A percentile compares a stretch with the other conserved stretches of the same genome.
Conservation (phyloP, 2,113 vertebrate species). For the Pomatorhinus ruficollis region DNA sequence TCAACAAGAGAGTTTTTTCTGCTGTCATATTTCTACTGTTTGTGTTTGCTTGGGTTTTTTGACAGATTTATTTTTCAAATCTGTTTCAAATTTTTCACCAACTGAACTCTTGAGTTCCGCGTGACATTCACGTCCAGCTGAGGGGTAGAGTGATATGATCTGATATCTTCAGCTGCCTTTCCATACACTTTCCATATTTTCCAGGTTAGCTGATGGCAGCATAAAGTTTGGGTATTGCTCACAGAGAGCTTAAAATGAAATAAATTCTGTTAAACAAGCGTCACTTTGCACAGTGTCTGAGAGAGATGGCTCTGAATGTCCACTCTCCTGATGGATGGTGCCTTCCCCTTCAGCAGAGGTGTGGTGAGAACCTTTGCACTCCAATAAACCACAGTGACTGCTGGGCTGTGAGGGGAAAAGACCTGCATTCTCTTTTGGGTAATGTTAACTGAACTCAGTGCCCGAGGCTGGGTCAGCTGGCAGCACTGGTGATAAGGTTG, state of each 20-base stretch:
- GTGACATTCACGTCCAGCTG: not conserved
- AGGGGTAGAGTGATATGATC: not conserved
- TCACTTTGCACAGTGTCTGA: not conserved
- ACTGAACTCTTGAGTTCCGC: not conserved
- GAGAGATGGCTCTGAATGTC: not conserved
- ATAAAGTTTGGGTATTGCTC: not conserved
- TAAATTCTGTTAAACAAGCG: not conserved
- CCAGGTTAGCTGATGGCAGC: not conserved
- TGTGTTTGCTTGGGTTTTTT: not conserved
- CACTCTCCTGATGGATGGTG: not conserved
- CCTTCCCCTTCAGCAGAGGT: not conserved
- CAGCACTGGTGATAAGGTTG: not conserved
- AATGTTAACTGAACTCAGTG: not conserved
- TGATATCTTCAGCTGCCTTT: not conserved
- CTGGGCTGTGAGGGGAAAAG: not conserved
- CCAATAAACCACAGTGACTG: not conserved
- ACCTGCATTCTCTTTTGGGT: not conserved
- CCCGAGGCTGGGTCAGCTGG: not conserved
- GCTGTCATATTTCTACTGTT: not conserved
- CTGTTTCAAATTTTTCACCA: not conserved
- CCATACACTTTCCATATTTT: not conserved
- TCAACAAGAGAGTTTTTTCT: not conserved
- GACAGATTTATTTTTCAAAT: not conserved
- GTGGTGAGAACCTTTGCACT: fast-evolving
- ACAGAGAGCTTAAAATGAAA: not conserved